Conservation (phyloP, 2,113 vertebrate genomes). For the Rafetus swinhoei region DNA sequence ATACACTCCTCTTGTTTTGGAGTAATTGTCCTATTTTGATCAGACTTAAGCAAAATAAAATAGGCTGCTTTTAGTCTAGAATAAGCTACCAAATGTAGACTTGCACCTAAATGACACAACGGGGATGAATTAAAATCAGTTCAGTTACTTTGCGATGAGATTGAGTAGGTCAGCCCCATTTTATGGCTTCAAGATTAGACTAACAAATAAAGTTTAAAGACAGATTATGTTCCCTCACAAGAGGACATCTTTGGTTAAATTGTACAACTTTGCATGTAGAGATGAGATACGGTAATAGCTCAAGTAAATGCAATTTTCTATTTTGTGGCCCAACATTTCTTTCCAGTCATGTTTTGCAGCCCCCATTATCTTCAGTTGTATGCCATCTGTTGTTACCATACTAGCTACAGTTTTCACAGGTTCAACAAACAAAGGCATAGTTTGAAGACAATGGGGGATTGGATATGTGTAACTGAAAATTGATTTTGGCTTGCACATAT, state of each 20-base stretch:
- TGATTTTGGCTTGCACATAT: neutral
- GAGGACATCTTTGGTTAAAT: neutral
- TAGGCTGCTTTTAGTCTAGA: neutral
- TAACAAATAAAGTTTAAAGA: neutral
- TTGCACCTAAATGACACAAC: neutral
- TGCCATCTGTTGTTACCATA: neutral
- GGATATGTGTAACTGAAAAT: neutral
- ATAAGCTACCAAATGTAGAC: neutral
- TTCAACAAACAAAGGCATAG: neutral
- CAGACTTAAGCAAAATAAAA: neutral
- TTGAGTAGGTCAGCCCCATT: neutral
- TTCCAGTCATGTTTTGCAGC: neutral
- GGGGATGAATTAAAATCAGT: fast-evolving
- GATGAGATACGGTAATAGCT: neutral
- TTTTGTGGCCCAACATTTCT: neutral
- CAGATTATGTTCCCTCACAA: fast-evolving
- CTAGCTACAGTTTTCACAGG: neutral
- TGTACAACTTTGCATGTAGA: neutral
- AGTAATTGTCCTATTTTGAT: neutral
- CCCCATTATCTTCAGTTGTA: constrained; percentile 22
- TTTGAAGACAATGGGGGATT: neutral
- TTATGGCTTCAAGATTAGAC: neutral
- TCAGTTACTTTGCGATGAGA: neutral
- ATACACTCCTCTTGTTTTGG: neutral
- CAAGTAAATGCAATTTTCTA: constrained; percentile 12